These are phyloP conservation scores for Stichodactyla mertensii DNA, from an alignment of 64 coral and sea anemone genomes.

Conservation along the genomic window DNA sequence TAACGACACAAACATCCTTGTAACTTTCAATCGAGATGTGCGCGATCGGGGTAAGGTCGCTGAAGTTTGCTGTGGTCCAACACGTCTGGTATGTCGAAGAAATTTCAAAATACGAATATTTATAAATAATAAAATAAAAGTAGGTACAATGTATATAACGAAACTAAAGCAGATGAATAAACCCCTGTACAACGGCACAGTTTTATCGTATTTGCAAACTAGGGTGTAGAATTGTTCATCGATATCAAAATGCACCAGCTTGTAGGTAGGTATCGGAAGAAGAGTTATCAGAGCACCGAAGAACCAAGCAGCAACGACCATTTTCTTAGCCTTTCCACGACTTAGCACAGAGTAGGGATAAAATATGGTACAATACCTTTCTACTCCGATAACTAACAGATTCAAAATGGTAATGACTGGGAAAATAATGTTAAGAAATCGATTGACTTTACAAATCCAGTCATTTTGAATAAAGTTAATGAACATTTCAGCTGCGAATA, in stretches of 20 bases:
- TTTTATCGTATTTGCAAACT: not conserved
- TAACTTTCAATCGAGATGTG: not conserved
- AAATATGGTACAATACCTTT: not conserved
- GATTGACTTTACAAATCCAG: not conserved
- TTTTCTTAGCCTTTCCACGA: not conserved
- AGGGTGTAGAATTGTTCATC: not conserved
- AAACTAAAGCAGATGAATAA: not conserved
- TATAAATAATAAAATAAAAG: not conserved
- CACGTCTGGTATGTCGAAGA: not conserved
- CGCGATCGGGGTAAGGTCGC: not conserved
- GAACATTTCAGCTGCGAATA: not conserved
- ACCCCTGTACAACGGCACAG: not conserved
- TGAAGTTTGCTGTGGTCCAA: not conserved
- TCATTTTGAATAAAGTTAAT: not conserved
- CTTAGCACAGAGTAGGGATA: not conserved
- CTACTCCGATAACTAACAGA: constrained; percentile 1
- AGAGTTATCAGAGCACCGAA: not conserved
- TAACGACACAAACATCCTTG: not conserved
- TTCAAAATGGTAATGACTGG: not conserved
- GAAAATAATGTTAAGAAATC: not conserved
- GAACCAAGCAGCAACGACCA: not conserved
- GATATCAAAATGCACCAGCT: not conserved
- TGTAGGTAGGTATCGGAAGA: not conserved
- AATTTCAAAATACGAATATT: not conserved
- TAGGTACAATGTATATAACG: not conserved